Evolutionary conservation across 2,888 invertebrate species (phyloP).

Genomic region (Bombyx huttoni): DNA sequence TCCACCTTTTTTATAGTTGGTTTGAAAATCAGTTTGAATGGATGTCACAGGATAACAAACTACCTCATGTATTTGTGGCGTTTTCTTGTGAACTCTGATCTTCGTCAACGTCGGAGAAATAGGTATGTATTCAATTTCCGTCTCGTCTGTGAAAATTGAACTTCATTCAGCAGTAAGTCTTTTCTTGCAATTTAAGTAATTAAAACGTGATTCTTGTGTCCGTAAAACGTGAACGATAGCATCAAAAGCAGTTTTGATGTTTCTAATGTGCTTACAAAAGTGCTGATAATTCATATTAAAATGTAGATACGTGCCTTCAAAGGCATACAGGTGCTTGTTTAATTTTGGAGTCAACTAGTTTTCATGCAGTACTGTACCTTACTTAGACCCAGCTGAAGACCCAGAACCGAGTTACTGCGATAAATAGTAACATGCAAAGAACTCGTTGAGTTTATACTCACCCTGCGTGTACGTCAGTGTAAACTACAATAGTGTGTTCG

Average conservation of each 20-base stretch:
- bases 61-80: conserved; percentile 65
- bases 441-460: conserved; percentile 39
- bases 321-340: conserved; percentile 38
- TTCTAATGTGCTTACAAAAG: conserved; percentile 36
- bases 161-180: not conserved
- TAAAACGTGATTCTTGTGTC: conserved; percentile 53
- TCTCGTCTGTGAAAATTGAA: conserved; percentile 76
- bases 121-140: conserved; percentile 86
- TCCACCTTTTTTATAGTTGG: conserved; percentile 73
- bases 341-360: conserved; percentile 59
- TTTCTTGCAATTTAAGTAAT: conserved; percentile 18
- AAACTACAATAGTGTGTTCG: conserved; percentile 37
- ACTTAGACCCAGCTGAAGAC: conserved; percentile 30
- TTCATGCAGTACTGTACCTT: conserved; percentile 54
- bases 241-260: conserved; percentile 32
- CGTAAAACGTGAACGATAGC: conserved; percentile 22
- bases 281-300: conserved; percentile 10
- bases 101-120: conserved; percentile 85
- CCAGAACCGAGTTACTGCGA: conserved; percentile 51
- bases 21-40: conserved; percentile 31
- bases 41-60: conserved; percentile 74
- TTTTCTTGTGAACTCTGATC: conserved; percentile 81
- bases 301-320: conserved; percentile 2
- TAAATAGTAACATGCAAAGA: conserved; percentile 35
- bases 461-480: conserved; percentile 39